phyloP scores from a whole-genome alignment of 1,140 invertebrate genomes.

The Diabrotica undecimpunctata region DNA sequence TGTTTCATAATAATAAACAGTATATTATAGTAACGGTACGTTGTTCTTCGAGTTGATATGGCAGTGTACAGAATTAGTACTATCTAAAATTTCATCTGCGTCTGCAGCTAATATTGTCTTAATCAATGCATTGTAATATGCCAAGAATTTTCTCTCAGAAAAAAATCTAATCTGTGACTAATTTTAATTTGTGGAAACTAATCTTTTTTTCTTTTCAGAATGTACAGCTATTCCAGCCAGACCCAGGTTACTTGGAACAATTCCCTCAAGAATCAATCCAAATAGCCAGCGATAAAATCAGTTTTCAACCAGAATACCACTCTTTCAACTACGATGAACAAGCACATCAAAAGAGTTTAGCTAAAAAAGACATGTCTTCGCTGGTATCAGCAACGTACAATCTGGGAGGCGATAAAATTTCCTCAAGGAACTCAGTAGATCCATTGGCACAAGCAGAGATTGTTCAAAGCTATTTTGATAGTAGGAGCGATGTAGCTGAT shows the following conservation, averaged over 20 bases:
- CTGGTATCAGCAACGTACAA: slow-evolving; percentile 27
- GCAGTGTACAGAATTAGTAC: too few species aligned
- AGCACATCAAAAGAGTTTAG: slow-evolving; percentile 25
- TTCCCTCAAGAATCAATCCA: neutral
- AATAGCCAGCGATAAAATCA: slow-evolving; percentile 14
- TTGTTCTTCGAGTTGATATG: too few species aligned
- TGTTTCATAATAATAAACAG: neutral
- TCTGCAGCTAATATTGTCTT: too few species aligned
- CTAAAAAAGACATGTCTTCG: slow-evolving; percentile 12
- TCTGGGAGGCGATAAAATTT: slow-evolving; percentile 11
- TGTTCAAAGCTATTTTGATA: slow-evolving; percentile 38
- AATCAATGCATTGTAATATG: too few species aligned
- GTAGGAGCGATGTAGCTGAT: slow-evolving; percentile 22
- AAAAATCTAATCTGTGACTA: too few species aligned
- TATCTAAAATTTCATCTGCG: too few species aligned
- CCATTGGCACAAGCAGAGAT: slow-evolving; percentile 31
- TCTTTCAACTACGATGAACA: slow-evolving; percentile 36
- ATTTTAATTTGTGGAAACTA: neutral
- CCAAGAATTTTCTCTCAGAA: too few species aligned
- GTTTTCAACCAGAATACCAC: slow-evolving; percentile 30
- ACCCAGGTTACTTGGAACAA: slow-evolving; percentile 1
- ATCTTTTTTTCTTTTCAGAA: neutral
- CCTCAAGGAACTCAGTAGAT: slow-evolving; percentile 19
- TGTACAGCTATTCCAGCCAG: slow-evolving; percentile 1
- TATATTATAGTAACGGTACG: too few species aligned